Base-by-base conservation (phyloP, 2,888 invertebrate species). In the Rhamnusium bicolor region DNA sequence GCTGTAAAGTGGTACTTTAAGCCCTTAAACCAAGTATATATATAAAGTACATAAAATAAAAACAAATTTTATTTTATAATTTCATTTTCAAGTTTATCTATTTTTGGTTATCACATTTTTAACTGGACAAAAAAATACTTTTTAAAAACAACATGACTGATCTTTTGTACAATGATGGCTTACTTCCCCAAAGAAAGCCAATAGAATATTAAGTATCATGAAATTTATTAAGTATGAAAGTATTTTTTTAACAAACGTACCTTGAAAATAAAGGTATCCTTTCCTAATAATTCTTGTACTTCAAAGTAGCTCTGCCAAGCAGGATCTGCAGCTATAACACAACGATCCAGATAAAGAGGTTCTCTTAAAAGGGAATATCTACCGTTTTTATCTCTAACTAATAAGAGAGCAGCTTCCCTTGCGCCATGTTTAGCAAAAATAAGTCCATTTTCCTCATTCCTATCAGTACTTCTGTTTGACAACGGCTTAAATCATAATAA, bases 241-340 rank as follows among this genome's bases (percentile, higher is more conserved):
- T 66, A 68, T 65, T 16, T 47, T 70, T 47, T 60, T 16, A 16
- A 5, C 4, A 19, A 16, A 67, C 74, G 86, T 88, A 97, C 98
- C 94, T 98, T 98, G 89, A 98, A 96, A 88, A 97, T 94, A 89
- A 95, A 96, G 71, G 97, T 95, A 88, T 98, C 98, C 89, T 96
- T 97, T 74, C 96, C 94, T 79, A 95, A 93, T 79, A 96, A 92
- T 89, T 98, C 97, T 89, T 97, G 96, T 79, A 98, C 93, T 90
- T 98, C 98, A 87, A 98, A 98, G 88, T 96, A 96, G 87, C 97
- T 97, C 86, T 96, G 96, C 87, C 94, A 94, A 82, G 97, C 97
- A 72, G 95, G 94, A 87, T 97, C 97, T 66, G 95, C 94, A 68
- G 94, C 95, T 71, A 98, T 94, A 78, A 98, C 95, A 89, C 98